A percentile compares a stretch with the other conserved stretches of the same genome.
These are phyloP conservation scores for Recurvirostra avosetta DNA, from an alignment of 2,113 vertebrate genomes.

Conservation along the genomic window DNA sequence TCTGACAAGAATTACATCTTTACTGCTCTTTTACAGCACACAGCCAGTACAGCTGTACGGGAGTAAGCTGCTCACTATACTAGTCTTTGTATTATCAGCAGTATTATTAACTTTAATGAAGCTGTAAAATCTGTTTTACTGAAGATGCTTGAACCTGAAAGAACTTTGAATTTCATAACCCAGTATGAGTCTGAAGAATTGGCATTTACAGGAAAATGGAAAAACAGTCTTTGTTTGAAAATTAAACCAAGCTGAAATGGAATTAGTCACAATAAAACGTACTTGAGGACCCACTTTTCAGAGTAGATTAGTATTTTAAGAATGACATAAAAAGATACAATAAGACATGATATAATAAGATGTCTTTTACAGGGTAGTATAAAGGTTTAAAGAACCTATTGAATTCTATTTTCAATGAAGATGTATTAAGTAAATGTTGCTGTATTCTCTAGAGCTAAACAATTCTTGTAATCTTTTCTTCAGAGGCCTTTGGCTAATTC, in stretches of 20 bases:
- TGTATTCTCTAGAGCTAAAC: background rate
- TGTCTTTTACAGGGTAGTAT: background rate
- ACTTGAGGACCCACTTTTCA: background rate
- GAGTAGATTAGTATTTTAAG: background rate
- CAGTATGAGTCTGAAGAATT: background rate
- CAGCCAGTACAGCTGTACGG: background rate
- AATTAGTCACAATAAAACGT: background rate
- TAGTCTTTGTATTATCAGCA: background rate
- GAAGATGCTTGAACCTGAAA: background rate
- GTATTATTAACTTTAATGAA: background rate
- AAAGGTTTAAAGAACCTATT: background rate
- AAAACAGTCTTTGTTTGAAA: background rate
- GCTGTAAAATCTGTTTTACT: background rate
- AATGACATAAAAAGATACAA: background rate
- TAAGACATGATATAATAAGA: background rate
- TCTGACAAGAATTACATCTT: conserved; percentile 3
- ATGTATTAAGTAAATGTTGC: background rate
- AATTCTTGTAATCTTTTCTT: conserved; percentile 26
- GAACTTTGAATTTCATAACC: background rate
- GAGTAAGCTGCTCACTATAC: background rate
- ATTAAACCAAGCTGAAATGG: background rate
- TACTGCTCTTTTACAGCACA: background rate
- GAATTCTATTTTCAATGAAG: conserved; percentile 8
- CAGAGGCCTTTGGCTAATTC: conserved; percentile 5
- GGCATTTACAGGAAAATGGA: background rate